Evolutionary conservation across 2,113 vertebrate species (phyloP).

Genomic region (Glaucomys volans): DNA sequence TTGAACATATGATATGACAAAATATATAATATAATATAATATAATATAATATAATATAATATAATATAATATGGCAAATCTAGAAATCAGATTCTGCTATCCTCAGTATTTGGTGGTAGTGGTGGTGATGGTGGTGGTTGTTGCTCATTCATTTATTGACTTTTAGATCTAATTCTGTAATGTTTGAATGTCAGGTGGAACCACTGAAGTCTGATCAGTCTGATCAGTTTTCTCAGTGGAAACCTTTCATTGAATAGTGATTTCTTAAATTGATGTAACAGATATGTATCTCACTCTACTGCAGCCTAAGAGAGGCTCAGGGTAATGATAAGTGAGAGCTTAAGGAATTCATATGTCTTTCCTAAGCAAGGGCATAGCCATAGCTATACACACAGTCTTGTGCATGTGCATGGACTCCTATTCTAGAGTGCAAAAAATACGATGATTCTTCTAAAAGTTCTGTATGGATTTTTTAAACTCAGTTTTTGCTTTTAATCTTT

Average conservation of each 20-base stretch:
- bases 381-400: rapidly evolving
- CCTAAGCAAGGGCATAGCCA: background rate
- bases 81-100: background rate
- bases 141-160: background rate
- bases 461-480: background rate
- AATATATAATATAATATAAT: too few relatives aligned
- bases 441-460: background rate
- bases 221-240: background rate
- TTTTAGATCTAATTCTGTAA: background rate
- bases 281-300: background rate
- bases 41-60: background rate
- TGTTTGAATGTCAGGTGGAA: background rate
- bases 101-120: background rate
- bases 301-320: background rate
- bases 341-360: background rate
- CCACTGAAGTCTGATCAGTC: background rate
- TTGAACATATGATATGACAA: background rate
- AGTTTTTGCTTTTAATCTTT: background rate
- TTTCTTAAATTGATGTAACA: background rate
- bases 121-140: background rate
- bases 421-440: background rate
- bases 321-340: background rate
- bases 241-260: background rate
- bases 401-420: background rate
- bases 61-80: background rate